These are phyloP conservation scores for Galeruca laticollis DNA, from an alignment of 2,888 invertebrate genomes.

Conservation along the genomic window DNA sequence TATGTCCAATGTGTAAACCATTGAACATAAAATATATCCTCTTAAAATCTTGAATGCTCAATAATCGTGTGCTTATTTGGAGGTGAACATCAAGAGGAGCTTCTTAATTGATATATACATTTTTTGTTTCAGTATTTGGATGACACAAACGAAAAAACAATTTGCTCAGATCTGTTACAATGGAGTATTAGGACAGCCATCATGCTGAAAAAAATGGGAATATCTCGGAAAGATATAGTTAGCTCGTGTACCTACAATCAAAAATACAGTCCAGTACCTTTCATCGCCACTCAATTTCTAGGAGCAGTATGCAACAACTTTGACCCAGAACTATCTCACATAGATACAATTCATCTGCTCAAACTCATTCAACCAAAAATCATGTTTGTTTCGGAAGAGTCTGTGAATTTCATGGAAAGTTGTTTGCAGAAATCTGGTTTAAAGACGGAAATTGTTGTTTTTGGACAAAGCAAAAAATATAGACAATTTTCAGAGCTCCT, in stretches of 20 bases:
- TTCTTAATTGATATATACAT: no score
- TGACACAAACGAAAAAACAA: conserved; percentile 37
- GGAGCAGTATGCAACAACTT: conserved; percentile 59
- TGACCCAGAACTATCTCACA: conserved; percentile 53
- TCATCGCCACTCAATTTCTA: conserved; percentile 67
- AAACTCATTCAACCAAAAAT: conserved; percentile 44
- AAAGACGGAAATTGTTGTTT: conserved; percentile 50
- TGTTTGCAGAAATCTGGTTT: conserved; percentile 46
- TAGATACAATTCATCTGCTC: conserved; percentile 46
- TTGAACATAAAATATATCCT: no score
- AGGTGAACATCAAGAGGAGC: no score
- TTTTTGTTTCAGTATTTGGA: conserved; percentile 37
- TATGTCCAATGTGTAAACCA: no score
- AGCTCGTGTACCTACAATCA: conserved; percentile 41
- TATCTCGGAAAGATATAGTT: conserved; percentile 39
- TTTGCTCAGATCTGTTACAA: conserved; percentile 34
- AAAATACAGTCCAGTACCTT: conserved; percentile 60
- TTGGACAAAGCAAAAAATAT: conserved; percentile 51
- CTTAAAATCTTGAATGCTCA: no score
- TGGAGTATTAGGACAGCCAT: conserved; percentile 39
- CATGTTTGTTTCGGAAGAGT: conserved; percentile 44
- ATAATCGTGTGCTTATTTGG: no score
- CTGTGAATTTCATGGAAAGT: conserved; percentile 37
- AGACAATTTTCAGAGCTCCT: conserved; percentile 43
- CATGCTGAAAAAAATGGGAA: conserved; percentile 37